These are phyloP conservation scores for Pipa parva DNA, from an alignment of 2,113 vertebrate genomes.

Conservation along the genomic window DNA sequence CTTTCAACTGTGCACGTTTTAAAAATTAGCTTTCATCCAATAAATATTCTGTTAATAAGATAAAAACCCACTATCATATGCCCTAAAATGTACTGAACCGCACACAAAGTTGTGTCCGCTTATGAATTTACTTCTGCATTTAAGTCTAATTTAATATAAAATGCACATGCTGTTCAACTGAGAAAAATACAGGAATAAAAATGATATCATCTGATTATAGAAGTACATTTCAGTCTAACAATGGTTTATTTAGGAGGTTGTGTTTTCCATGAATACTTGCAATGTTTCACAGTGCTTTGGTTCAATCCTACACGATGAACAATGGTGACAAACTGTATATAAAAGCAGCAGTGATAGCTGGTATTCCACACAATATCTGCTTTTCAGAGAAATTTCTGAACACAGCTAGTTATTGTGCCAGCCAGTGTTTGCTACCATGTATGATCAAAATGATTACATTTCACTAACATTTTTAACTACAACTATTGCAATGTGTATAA, in stretches of 20 bases:
- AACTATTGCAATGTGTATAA: neutral
- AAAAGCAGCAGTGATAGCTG: conserved; percentile 67
- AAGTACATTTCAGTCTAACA: conserved; percentile 38
- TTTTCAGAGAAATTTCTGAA: conserved; percentile 65
- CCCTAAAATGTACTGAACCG: too few species aligned
- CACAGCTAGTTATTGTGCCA: conserved; percentile 63
- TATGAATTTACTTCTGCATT: too few species aligned
- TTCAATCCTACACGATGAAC: conserved; percentile 64
- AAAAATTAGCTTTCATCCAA: too few species aligned
- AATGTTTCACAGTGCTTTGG: conserved; percentile 56
- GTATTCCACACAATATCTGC: conserved; percentile 77
- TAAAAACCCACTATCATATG: too few species aligned
- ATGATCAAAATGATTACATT: conserved; percentile 20
- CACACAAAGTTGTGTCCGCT: too few species aligned
- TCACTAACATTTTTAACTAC: neutral
- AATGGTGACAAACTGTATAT: conserved; percentile 83
- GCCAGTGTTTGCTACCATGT: conserved; percentile 67
- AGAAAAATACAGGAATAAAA: conserved; percentile 7
- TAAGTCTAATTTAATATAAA: too few species aligned
- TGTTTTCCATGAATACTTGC: conserved; percentile 46
- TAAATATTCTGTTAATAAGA: too few species aligned
- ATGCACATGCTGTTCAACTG: too few species aligned
- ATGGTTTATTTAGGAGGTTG: conserved; percentile 23
- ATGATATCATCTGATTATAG: conserved; percentile 36
- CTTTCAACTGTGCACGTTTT: too few species aligned